Evolutionary conservation across 2,888 invertebrate species (phyloP).

Genomic region (Glyphotaelius pellucidus): DNA sequence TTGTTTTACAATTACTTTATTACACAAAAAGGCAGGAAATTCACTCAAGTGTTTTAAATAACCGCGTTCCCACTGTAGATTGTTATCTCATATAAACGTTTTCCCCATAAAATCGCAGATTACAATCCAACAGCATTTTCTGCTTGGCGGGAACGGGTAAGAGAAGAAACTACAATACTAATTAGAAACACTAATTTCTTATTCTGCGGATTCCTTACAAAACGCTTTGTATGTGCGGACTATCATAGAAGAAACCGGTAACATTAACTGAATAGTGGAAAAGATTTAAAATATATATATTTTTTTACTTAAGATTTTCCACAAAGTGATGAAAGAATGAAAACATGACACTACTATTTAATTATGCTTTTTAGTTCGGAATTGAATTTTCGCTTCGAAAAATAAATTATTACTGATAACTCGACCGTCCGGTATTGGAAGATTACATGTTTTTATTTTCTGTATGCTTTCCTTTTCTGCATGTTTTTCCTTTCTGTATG

Average conservation of each 20-base stretch:
- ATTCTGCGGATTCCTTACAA: background rate
- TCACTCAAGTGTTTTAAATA: conserved; percentile 41
- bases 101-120: conserved; percentile 48
- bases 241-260: background rate
- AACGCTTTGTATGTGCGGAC: background rate
- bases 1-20: conserved; percentile 28
- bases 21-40: conserved; percentile 18
- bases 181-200: conserved; percentile 21
- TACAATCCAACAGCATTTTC: conserved; percentile 33
- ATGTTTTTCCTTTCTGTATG: too few species aligned
- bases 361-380: too few species aligned
- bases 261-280: background rate
- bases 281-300: background rate
- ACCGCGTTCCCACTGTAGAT: conserved; percentile 43
- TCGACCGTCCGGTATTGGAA: too few species aligned
- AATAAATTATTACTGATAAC: too few species aligned
- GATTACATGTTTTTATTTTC: too few species aligned
- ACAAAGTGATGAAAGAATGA: background rate
- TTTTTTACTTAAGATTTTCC: background rate
- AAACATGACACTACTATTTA: too few species aligned
- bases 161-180: conserved; percentile 27
- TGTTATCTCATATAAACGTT: conserved; percentile 42
- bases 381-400: too few species aligned
- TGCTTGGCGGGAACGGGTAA: conserved; percentile 20
- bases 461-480: too few species aligned